A percentile compares a stretch with the other conserved stretches of the same genome.
Evolutionary conservation across 1,140 invertebrate species (phyloP).

Genomic region (Lepidurus couesii): DNA sequence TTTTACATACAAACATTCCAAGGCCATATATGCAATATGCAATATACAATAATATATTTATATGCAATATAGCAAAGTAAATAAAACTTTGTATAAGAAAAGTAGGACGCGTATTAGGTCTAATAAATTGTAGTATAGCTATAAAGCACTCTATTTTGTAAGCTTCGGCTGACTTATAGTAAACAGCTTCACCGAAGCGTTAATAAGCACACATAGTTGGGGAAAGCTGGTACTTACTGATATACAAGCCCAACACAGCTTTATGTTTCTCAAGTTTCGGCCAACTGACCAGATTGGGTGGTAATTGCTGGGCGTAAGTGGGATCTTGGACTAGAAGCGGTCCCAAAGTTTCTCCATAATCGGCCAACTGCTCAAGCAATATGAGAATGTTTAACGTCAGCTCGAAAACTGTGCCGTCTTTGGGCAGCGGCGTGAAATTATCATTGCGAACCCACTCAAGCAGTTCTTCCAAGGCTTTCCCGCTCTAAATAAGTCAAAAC

Average conservation of each 20-base stretch:
- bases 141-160: too few species aligned
- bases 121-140: too few species aligned
- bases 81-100: too few species aligned
- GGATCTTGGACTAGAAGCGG: constrained; percentile 57
- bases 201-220: too few species aligned
- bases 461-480: constrained; percentile 86
- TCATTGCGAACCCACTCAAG: constrained; percentile 82
- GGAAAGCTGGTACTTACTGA: constrained; percentile 52
- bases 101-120: too few species aligned
- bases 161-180: too few species aligned
- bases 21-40: too few species aligned
- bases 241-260: constrained; percentile 66
- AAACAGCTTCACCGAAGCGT: too few species aligned
- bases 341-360: constrained; percentile 69
- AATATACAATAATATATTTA: too few species aligned
- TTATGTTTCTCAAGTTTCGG: constrained; percentile 50
- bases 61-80: too few species aligned
- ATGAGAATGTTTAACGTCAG: constrained; percentile 86
- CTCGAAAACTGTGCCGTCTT: constrained; percentile 94
- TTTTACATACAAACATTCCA: too few species aligned
- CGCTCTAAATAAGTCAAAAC: constrained; percentile 32
- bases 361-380: constrained; percentile 74
- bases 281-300: constrained; percentile 29
- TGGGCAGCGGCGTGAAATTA: constrained; percentile 72
- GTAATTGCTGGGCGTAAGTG: constrained; percentile 39